Evolutionary conservation across 2,888 invertebrate genomes (phyloP).

Genomic region (Cordilura impudica): DNA sequence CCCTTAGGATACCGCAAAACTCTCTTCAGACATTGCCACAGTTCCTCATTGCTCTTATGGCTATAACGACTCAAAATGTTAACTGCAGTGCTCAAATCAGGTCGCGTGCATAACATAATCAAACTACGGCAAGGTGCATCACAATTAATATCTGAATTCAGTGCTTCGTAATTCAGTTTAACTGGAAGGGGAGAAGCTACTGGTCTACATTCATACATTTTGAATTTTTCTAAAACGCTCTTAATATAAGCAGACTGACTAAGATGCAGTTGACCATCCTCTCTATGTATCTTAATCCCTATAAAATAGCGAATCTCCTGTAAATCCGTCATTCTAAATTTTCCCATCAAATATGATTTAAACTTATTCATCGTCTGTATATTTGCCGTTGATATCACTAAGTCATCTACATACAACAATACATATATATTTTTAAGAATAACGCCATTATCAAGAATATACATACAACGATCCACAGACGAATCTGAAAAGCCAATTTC

Average conservation of each 20-base stretch:
- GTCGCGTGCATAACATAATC: constrained; percentile 50
- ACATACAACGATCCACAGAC: constrained; percentile 57
- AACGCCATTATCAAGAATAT: constrained; percentile 61
- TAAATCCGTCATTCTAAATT: constrained; percentile 60
- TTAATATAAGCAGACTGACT: constrained; percentile 54
- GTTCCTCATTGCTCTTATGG: constrained; percentile 42
- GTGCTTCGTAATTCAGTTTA: constrained; percentile 42
- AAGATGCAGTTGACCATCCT: constrained; percentile 35
- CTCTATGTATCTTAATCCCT: constrained; percentile 55
- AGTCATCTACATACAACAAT: constrained; percentile 65
- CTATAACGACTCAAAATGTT: constrained; percentile 47
- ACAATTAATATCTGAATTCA: constrained; percentile 36
- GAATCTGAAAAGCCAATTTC: constrained; percentile 59
- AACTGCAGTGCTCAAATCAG: constrained; percentile 48
- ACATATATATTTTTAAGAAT: constrained; percentile 64
- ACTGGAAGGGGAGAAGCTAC: constrained; percentile 19
- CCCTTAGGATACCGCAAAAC: constrained; percentile 21
- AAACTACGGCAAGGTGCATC: constrained; percentile 53
- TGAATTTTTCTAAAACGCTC: constrained; percentile 39
- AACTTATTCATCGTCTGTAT: constrained; percentile 56
- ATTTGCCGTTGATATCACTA: constrained; percentile 63
- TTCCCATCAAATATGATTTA: constrained; percentile 48
- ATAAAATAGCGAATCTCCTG: constrained; percentile 35
- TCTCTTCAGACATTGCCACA: constrained; percentile 47
- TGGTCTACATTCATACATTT: constrained; percentile 39